Evolutionary conservation across 1,140 invertebrate species (phyloP), one percentile per base, ranked within the genome.

Genomic region (Helicoverpa armigera): DNA sequence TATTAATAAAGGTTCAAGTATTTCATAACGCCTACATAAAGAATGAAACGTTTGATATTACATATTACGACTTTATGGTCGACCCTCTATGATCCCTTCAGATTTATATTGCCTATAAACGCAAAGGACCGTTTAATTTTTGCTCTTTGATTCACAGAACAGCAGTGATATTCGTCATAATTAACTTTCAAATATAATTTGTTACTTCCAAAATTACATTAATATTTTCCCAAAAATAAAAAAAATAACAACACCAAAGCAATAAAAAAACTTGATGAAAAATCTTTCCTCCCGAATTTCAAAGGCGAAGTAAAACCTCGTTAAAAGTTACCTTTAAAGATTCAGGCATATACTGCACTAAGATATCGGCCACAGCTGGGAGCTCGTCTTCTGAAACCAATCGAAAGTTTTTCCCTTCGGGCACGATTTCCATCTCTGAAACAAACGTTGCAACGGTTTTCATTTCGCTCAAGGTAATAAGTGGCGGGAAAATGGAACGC

Each of bases 401-500:
- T 96, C 97, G 97, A 96, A 98, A 98, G 95, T 98, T 97, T 95
- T 96, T 97, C 91, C 97, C 97, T 95, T 97, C 97, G 90, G 96
- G 95, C 95, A 97, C 96, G 95, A 97, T 96, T 96, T 97, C 97
- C 97, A 97, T 97, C 95, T 97, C 97, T 97, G 94, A 65, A 96
- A 96, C 85, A 95, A 92, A 90, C 48, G 82, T 69, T 65, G 61
- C 16, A 58, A 79, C 23, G 10, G 35, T 70, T 67, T 18, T 76
- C 53, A 58, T 54, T 78, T 35, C 9, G 48, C 23, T 77, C 54
- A 31, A 11, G n/a, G 35, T 43, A 11, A 18, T 58, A 48, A 12
- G 16, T 58, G 70, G 65, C 16, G 48, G 53, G 23, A 18, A 35
- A 73, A 58, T 43, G 70, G 53, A 31, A 56, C 3, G 2, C 29